Evolutionary conservation across 2,113 vertebrate genomes (phyloP), one percentile per base, ranked within the genome.

Genomic region (Cheilinus undulatus): DNA sequence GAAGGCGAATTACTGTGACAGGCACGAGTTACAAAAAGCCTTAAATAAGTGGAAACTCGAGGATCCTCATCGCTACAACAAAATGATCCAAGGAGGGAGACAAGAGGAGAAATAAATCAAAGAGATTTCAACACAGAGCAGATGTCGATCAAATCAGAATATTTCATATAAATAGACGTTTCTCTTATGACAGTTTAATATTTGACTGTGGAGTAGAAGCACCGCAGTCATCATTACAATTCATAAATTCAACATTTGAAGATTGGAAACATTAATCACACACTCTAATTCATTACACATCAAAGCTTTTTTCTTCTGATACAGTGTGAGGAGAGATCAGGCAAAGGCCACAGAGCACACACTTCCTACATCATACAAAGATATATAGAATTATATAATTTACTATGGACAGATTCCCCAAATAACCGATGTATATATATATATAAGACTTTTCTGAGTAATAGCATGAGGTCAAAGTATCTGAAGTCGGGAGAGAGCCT

Each of bases 1-100:
- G 83, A 90, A 89, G 92, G 91, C 88, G 88, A 85, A 92, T 85
- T 86, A 92, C 89, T 86, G 90, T 87, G 85, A 90, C 91, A 90
- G 90, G 89, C 87, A 89, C 88, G 42, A 84, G 81, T 91, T 87
- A 84, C 85, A 84, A 84, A 88, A 85, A 89, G 84, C 88, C 77
- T 88, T 87, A 86, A 90, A 89, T 80, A 86, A 91, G 49, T 83
- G 58, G 60, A 42, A 83, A 64, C 50, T 82, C 36, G 23, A 82
- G 62, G 59, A 74, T 69, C 78, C 62, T 72, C 60, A 60, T 77
- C 58, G 86, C 89, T 89, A 87, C 87, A 49, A 82, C 80, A 66
- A 80, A 81, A 80, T 66, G 72, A 42, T 79, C 50, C 8, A 57
- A 36, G 32, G 69, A 42, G 14, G 48, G 8, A 19, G 38, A 53